Base-by-base conservation (phyloP, 2,113 vertebrate genomes). In the Brachirus orientalis region DNA sequence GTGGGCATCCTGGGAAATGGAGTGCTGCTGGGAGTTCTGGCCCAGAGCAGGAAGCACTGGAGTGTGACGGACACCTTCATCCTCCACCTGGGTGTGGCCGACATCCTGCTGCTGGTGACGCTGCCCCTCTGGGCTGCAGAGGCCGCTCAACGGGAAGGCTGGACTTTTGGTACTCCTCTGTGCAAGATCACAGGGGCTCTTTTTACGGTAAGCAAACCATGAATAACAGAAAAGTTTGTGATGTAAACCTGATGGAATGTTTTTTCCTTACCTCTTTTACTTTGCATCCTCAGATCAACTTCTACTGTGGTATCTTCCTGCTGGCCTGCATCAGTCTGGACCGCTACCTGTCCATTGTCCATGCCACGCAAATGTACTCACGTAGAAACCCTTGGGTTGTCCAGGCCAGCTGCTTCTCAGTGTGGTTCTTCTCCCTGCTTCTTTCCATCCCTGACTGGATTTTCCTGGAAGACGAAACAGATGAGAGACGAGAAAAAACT, bases 281-380 rank as follows among this genome's bases (percentile, higher is more conserved):
- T 12, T 40, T 2, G 7, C 22, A 3, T 35, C 40, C 28, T 19
- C 73, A 94, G 93, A 85, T 96, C 69, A 97, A 96, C 83, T 96
- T 96, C 88, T 95, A 95, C n/a, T 90, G 95, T 17, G 94, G 95
- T 14, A 96, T 94, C 79, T 94, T 96, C 43, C 92, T 97, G 63
- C 89, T 97, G 64, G 93, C 91, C 51, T 96, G 95, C 86, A 96
- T 97, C 88, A 96, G 96, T 65, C 74, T 95, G 5, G 95, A 97
- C 64, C 93, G 96, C 14, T 97, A 96, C 89, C 60, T 96, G 65
- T 95, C 93, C 63, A 95, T 97, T 0, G 94, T 96, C 17, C 94
- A 95, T 0, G 95, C 95, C 2, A 92, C 95, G 10, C 95, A 95
- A 64, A 94, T 96, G 89, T 96, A 95, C 90, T 94, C 93, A 9